phyloP scores from a whole-genome alignment of 2,113 vertebrate species.

The Synchiropus splendidus region DNA sequence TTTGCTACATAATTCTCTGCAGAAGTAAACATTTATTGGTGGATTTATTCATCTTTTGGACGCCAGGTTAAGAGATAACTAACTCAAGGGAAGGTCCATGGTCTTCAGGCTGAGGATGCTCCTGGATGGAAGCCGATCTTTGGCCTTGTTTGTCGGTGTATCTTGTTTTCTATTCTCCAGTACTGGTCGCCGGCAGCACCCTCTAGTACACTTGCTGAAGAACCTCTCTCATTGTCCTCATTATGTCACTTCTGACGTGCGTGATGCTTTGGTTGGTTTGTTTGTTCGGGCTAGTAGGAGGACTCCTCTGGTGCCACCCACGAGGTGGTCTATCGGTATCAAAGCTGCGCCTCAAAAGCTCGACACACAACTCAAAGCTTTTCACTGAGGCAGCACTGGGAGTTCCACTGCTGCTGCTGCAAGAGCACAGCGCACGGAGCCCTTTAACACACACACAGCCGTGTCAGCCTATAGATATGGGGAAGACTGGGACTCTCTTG shows the following conservation, averaged over 20 bases:
- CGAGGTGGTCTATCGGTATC: conserved; percentile 43
- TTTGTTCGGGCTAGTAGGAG: conserved; percentile 40
- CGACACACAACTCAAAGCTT: conserved; percentile 36
- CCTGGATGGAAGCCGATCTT: no score
- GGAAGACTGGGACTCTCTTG: no score
- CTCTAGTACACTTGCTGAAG: conserved; percentile 17
- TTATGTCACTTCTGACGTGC: conserved; percentile 56
- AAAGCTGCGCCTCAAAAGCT: conserved; percentile 43
- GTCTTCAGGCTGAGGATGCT: no score
- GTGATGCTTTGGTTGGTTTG: conserved; percentile 31
- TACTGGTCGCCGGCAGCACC: conserved; percentile 5
- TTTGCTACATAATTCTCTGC: no score
- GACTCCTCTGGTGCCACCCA: conserved; percentile 32
- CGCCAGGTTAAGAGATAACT: no score
- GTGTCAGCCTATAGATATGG: not conserved
- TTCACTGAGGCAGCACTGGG: not conserved
- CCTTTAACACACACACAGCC: no score
- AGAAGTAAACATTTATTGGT: no score
- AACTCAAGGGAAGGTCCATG: no score
- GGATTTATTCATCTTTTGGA: no score
- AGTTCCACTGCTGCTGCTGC: no score
- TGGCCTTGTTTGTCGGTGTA: no score
- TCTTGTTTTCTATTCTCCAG: not conserved
- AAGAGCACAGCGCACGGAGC: no score
- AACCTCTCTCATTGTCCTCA: conserved; percentile 51